phyloP scores from a whole-genome alignment of 2,888 invertebrate species.

The Allygus modestus region DNA sequence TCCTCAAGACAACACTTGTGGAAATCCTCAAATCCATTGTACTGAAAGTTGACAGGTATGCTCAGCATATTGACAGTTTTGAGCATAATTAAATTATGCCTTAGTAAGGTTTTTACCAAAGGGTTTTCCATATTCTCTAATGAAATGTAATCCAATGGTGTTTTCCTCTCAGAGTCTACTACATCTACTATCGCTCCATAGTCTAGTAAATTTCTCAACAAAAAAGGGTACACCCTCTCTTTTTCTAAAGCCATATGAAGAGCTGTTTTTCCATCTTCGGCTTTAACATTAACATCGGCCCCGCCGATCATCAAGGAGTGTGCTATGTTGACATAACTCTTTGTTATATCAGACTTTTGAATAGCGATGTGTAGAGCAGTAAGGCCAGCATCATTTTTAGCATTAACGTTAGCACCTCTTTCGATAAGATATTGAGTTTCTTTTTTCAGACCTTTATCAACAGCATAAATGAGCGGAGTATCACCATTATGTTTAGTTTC shows the following conservation, averaged over 20 bases:
- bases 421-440: neutral
- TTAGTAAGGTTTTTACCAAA: neutral
- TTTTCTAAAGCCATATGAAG: neutral
- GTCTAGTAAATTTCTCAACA: slow-evolving; percentile 1
- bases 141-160: neutral
- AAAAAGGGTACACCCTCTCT: neutral
- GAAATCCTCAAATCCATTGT: neutral
- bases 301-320: neutral
- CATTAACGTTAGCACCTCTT: neutral
- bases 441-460: neutral
- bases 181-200: neutral
- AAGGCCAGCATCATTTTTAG: neutral
- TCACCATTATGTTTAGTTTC: neutral
- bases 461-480: neutral
- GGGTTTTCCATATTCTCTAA: neutral
- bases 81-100: neutral
- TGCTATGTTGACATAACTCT: neutral
- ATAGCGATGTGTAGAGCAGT: neutral
- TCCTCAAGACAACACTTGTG: neutral
- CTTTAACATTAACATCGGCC: neutral
- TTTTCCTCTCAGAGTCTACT: neutral
- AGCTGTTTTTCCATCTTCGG: neutral
- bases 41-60: neutral
- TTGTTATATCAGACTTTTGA: neutral
- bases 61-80: neutral